Evolutionary conservation across 1,140 invertebrate species (phyloP).

Genomic region (Macrobrachium nipponense): DNA sequence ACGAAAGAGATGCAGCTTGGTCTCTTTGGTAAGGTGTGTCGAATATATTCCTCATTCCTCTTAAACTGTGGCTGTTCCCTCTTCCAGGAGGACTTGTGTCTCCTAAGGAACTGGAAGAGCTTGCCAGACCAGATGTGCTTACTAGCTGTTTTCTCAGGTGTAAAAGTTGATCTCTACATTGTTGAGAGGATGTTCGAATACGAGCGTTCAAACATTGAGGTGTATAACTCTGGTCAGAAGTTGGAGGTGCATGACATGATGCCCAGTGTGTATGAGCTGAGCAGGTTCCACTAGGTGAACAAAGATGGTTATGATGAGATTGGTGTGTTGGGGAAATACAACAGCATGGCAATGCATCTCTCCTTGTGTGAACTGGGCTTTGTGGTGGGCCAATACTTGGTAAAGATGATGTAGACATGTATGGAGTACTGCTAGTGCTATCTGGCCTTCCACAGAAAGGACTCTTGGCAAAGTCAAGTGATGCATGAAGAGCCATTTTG

Average conservation of each 20-base stretch:
- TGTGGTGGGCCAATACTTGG: slow-evolving; percentile 21
- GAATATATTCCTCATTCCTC: slow-evolving; percentile 2
- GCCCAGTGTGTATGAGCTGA: slow-evolving; percentile 42
- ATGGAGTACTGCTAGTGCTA: neutral
- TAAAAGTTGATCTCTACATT: slow-evolving; percentile 34
- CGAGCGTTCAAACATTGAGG: slow-evolving; percentile 6
- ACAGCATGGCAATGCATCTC: slow-evolving; percentile 24
- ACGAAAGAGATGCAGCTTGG: slow-evolving; percentile 40
- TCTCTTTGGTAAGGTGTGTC: slow-evolving; percentile 40
- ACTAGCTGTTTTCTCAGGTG: slow-evolving; percentile 21
- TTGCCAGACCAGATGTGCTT: slow-evolving; percentile 25
- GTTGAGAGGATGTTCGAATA: slow-evolving; percentile 21
- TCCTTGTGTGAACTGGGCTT: slow-evolving; percentile 21
- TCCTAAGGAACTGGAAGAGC: slow-evolving; percentile 37
- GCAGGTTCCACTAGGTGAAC: slow-evolving; percentile 21
- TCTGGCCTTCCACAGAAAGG: slow-evolving; percentile 37
- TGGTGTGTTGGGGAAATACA: slow-evolving; percentile 37
- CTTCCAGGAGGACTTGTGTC: slow-evolving; percentile 12
- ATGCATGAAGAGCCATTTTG: slow-evolving; percentile 31
- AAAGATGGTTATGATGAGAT: slow-evolving; percentile 20
- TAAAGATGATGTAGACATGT: slow-evolving; percentile 34
- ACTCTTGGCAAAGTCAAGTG: slow-evolving; percentile 42
- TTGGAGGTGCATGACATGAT: slow-evolving; percentile 28
- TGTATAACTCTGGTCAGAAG: slow-evolving; percentile 13
- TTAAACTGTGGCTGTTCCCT: neutral